Base-by-base conservation (phyloP, 2,113 vertebrate species). In the Polypterus bichir region DNA sequence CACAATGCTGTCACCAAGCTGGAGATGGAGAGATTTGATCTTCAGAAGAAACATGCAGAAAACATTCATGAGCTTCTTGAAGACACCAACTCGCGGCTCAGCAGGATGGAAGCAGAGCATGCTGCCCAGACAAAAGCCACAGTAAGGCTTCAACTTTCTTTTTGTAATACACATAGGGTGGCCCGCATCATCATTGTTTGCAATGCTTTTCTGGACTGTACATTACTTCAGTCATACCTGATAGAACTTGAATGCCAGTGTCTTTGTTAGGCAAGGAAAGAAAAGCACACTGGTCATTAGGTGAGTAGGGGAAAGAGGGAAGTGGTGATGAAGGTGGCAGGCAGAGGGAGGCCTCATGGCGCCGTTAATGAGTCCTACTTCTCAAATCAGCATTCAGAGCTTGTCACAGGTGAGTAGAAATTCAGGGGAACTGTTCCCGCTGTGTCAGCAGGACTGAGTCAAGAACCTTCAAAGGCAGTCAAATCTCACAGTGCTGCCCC, bases 11-110 rank as follows among this genome's bases (percentile, higher is more conserved):
- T 92, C 55, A 78, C 92, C 0, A 85, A 91, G 67, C 86, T 93
- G 86, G 96, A 99, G 71, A 92, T 90, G 77, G 91, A 97, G 68
- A 99, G 97, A 76, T 87, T 94, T 66, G 83, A 82, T 6, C 70
- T 97, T 68, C 89, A 81, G 68, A 94, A 89, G 83, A 89, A 80
- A 63, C 92, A 94, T 77, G 94, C 88, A 0, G 87, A 89, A 51
- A 91, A 82, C 10, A 92, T 96, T 72, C 91, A 95, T 70, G 81
- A 92, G 6, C 74, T 99, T 73, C 81, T 98, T 51, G 83, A 94
- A 62, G 87, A 93, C 64, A 97, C 94, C 65, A 96, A 89, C 9
- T 5, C 69, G 1, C 78, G 89, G 3, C 83, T 99, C 71, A 75
- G 72, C 47, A 92, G 83, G 69, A 97, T 97, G 93, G 89, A 97